Evolutionary conservation across 1,140 invertebrate genomes (phyloP).

Genomic region (Cotesia glomerata): DNA sequence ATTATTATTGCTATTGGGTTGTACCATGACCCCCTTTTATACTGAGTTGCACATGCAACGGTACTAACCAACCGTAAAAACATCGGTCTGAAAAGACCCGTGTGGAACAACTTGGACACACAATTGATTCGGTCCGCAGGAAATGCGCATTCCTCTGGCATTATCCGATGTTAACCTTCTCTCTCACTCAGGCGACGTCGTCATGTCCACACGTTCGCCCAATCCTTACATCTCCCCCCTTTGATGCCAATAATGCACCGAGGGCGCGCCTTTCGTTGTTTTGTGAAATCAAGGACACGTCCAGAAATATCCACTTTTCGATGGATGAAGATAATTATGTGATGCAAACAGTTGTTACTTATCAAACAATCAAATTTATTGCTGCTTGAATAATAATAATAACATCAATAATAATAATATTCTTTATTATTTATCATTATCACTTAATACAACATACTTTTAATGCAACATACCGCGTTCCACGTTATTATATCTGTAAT

Average conservation of each 20-base stretch:
- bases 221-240: conserved; percentile 15
- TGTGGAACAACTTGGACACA: conserved; percentile 13
- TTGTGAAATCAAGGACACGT: conserved; percentile 34
- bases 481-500: neutral
- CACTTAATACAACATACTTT: no score
- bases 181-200: conserved; percentile 21
- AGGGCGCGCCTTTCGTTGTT: conserved; percentile 33
- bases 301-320: conserved; percentile 33
- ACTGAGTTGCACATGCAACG: conserved; percentile 47
- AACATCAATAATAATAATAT: no score
- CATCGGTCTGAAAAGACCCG: conserved; percentile 50
- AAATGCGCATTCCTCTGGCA: conserved; percentile 35
- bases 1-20: conserved; percentile 61
- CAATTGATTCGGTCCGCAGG: conserved; percentile 37
- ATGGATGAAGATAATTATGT: conserved; percentile 29
- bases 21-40: conserved; percentile 63
- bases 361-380: conserved; percentile 13
- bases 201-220: conserved; percentile 22
- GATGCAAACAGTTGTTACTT: conserved; percentile 22
- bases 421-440: no score
- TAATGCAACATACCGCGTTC: no score
- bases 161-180: conserved; percentile 21
- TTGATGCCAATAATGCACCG: conserved; percentile 24
- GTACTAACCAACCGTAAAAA: conserved; percentile 61
- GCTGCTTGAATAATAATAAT: no score